Conservation (phyloP, 1,140 invertebrate species). For the Magallana gigas region DNA sequence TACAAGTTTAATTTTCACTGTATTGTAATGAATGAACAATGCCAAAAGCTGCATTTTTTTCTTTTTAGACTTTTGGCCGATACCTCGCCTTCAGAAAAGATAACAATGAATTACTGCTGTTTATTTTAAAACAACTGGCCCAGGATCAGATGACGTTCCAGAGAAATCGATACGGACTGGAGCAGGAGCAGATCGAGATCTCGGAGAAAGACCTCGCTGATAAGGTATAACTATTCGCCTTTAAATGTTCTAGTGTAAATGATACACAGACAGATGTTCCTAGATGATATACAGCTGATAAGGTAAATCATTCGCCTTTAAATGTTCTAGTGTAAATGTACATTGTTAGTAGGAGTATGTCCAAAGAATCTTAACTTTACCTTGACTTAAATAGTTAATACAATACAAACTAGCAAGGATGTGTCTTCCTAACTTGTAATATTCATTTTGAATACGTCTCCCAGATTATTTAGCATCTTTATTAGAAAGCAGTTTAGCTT, state of each 20-base stretch:
- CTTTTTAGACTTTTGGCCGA: conserved; percentile 91
- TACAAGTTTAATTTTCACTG: too few species aligned
- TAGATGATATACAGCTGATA: neutral
- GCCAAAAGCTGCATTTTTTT: conserved; percentile 59
- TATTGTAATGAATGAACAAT: too few species aligned
- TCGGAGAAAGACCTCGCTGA: conserved; percentile 94
- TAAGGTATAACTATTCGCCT: conserved; percentile 81
- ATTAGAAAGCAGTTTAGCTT: too few species aligned
- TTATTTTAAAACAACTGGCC: conserved; percentile 95
- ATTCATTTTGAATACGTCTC: too few species aligned
- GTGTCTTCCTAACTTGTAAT: too few species aligned
- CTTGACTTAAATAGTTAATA: too few species aligned
- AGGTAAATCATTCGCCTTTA: too few species aligned
- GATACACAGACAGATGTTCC: neutral
- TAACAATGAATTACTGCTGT: conserved; percentile 97
- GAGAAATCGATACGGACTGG: conserved; percentile 87
- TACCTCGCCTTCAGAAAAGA: conserved; percentile 97
- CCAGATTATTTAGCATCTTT: too few species aligned
- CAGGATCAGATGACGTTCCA: conserved; percentile 94
- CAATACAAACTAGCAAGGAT: too few species aligned
- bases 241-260: neutral
- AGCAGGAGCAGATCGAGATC: conserved; percentile 87
- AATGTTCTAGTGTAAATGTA: neutral
- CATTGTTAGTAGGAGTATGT: neutral
- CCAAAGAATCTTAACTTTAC: neutral